Conservation (phyloP, 2,113 vertebrate genomes). For the Menura novaehollandiae region DNA sequence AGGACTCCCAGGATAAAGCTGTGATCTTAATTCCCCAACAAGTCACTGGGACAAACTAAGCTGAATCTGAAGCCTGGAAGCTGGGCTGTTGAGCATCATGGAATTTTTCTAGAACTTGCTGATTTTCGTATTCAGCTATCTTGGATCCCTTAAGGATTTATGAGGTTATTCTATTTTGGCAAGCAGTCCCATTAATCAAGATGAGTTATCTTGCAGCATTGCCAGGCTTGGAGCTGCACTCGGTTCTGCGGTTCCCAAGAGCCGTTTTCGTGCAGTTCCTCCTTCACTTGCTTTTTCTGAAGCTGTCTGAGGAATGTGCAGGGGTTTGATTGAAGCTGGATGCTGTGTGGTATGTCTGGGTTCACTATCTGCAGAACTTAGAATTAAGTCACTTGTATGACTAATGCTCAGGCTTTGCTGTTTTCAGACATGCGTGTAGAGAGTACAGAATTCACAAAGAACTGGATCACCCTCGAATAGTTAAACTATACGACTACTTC, state of each 20-base stretch:
- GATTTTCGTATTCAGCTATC: not conserved
- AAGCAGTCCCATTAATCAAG: not conserved
- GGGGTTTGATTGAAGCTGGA: not conserved
- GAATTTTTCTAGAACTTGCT: constrained; percentile 28
- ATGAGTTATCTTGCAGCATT: not conserved
- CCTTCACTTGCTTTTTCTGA: not conserved
- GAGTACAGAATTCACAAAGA: constrained; percentile 99
- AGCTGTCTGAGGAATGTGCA: not conserved
- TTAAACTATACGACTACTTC: constrained; percentile 99
- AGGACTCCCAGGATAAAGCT: not conserved
- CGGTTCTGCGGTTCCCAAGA: not conserved
- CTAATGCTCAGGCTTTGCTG: constrained; percentile 30
- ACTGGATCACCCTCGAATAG: constrained; percentile 98
- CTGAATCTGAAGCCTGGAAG: not conserved
- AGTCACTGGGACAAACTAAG: not conserved
- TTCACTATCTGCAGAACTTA: not conserved
- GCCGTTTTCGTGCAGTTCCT: not conserved
- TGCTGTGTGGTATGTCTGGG: not conserved
- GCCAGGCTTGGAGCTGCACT: not conserved
- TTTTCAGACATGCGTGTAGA: constrained; percentile 92
- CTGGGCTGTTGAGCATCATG: not conserved
- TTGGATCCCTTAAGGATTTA: not conserved
- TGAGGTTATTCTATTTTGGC: not conserved
- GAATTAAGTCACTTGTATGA: not conserved
- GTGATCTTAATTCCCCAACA: not conserved